phyloP scores from a whole-genome alignment of 2,888 invertebrate genomes.

The Coenonympha glycerion region DNA sequence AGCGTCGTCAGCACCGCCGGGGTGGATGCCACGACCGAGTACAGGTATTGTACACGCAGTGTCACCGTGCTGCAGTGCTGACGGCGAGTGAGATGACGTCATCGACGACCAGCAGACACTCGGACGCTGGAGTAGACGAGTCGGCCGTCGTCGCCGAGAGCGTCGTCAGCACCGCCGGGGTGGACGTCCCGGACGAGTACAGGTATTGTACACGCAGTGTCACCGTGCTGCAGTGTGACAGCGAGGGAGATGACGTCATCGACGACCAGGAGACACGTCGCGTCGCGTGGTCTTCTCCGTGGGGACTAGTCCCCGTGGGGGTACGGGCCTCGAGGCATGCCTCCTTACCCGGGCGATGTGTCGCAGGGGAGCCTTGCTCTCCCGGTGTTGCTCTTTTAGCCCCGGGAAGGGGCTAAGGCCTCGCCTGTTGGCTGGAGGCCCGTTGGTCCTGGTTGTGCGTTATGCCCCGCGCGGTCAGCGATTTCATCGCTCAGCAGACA shows the following conservation, averaged over 20 bases:
- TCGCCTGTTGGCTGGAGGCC: too few relatives aligned
- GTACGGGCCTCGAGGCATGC: too few relatives aligned
- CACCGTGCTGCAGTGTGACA: conserved; percentile 43
- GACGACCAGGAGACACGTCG: conserved; percentile 41
- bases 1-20: conserved; percentile 24
- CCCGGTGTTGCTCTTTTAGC: too few relatives aligned
- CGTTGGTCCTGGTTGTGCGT: too few relatives aligned
- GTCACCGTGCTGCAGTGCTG: conserved; percentile 42
- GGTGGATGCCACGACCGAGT: conserved; percentile 28
- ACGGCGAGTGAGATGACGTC: conserved; percentile 51
- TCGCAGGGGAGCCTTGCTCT: too few relatives aligned
- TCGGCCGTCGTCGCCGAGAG: conserved; percentile 24
- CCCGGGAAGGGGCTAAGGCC: too few relatives aligned
- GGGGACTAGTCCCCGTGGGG: too few relatives aligned
- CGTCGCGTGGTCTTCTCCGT: too few relatives aligned
- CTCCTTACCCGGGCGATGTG: too few relatives aligned
- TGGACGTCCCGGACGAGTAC: conserved; percentile 28
- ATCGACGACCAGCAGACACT: conserved; percentile 45
- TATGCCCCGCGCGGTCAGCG: too few relatives aligned
- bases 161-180: conserved; percentile 23
- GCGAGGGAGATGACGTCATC: conserved; percentile 54
- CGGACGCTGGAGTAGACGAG: conserved; percentile 34
- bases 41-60: conserved; percentile 27
- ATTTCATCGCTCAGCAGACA: too few relatives aligned
- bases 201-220: too few relatives aligned